A percentile compares a stretch with the other conserved stretches of the same genome.
Evolutionary conservation across 2,113 vertebrate genomes (phyloP).

Genomic region (Carlito syrichta): DNA sequence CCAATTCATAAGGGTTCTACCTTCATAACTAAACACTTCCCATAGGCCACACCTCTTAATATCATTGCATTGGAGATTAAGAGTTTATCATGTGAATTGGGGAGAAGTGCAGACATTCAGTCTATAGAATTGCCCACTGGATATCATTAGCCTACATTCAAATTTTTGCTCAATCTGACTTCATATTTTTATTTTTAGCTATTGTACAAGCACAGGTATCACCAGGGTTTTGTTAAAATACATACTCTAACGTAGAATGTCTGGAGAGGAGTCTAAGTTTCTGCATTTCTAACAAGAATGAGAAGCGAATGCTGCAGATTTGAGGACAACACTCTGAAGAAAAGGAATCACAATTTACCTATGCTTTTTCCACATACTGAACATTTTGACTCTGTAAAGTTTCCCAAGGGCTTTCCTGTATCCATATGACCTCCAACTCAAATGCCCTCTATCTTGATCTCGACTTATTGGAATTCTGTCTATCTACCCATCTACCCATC

Average conservation of each 20-base stretch:
- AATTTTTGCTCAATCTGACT: neutral
- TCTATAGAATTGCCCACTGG: neutral
- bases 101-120: neutral
- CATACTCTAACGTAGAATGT: neutral
- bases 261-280: neutral
- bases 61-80: too few relatives aligned
- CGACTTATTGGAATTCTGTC: neutral
- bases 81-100: neutral
- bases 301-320: neutral
- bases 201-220: neutral
- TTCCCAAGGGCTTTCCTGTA: neutral
- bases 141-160: neutral
- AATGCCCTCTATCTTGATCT: neutral
- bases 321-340: neutral
- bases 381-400: neutral
- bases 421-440: neutral
- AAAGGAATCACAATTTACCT: neutral
- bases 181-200: neutral
- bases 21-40: neutral
- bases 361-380: neutral
- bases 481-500: neutral
- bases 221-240: neutral
- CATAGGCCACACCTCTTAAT: neutral
- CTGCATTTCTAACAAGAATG: neutral
- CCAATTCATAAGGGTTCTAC: neutral